Evolutionary conservation across 1,140 invertebrate species (phyloP).

Genomic region (Anthonomus grandis): DNA sequence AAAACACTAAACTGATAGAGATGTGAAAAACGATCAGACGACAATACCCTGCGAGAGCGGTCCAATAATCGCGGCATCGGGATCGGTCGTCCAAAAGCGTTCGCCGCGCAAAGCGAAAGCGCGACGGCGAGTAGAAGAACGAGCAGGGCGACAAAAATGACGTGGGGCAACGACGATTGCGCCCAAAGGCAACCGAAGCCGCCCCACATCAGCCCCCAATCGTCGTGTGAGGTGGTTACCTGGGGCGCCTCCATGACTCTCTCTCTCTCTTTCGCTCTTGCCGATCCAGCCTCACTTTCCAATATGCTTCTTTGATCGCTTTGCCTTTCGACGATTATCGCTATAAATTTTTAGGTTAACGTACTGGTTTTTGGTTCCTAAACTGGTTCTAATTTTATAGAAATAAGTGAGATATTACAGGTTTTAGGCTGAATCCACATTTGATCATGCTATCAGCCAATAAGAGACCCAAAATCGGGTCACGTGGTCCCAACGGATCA

Average conservation of each 20-base stretch:
- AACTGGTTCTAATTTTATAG: too few species aligned
- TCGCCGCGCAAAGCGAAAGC: constrained; percentile 18
- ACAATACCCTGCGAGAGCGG: constrained; percentile 24
- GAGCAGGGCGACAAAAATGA: constrained; percentile 15
- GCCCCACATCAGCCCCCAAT: constrained; percentile 16
- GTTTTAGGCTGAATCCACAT: too few species aligned
- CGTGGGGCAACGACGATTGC: constrained; percentile 12
- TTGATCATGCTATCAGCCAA: too few species aligned
- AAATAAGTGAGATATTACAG: too few species aligned
- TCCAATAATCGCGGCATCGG: too few species aligned
- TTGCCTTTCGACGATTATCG: too few species aligned
- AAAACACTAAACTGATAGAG: constrained; percentile 17
- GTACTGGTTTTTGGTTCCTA: too few species aligned
- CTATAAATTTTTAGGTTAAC: too few species aligned
- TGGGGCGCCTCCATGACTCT: constrained; percentile 28
- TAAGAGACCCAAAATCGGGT: too few species aligned
- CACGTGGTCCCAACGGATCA: too few species aligned
- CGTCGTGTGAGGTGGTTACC: constrained; percentile 24
- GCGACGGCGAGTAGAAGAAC: constrained; percentile 14
- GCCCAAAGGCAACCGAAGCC: constrained; percentile 9
- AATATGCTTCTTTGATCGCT: too few species aligned
- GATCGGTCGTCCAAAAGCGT: constrained; percentile 19
- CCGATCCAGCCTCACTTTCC: not conserved
- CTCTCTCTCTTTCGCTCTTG: not conserved
- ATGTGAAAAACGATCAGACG: too few species aligned